Percentiles rank a stretch among this genome's conserved stretches.
Evolutionary conservation across 2,888 invertebrate species (phyloP).

Genomic region (Agriotes lineatus): DNA sequence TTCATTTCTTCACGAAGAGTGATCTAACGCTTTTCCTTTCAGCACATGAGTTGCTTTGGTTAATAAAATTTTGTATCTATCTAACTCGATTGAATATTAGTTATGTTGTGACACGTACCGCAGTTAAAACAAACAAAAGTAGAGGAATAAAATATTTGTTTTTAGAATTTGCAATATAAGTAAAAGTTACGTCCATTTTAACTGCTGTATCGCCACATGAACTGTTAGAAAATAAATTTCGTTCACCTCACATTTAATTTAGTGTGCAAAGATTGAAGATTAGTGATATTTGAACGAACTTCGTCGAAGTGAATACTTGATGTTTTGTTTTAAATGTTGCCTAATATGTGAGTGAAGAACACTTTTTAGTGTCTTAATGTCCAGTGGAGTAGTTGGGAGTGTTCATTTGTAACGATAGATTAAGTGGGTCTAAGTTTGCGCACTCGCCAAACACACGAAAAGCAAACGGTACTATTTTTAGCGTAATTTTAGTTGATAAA

Average conservation of each 20-base stretch:
- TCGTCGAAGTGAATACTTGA: constrained; percentile 43
- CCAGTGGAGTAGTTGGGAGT: constrained; percentile 52
- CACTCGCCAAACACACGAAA: constrained; percentile 45
- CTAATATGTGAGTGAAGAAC: constrained; percentile 52
- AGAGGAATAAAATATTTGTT: too few species aligned
- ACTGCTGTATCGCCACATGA: constrained; percentile 25
- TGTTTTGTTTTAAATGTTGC: constrained; percentile 56
- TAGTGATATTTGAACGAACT: constrained; percentile 44
- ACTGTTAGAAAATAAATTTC: constrained; percentile 20
- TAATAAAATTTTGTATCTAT: constrained; percentile 6
- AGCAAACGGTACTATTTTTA: constrained; percentile 38
- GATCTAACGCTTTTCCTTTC: not conserved
- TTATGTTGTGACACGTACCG: constrained; percentile 9
- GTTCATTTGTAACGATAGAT: constrained; percentile 50
- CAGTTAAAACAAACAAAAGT: constrained; percentile 24
- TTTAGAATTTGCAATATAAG: not conserved
- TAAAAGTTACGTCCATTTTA: constrained; percentile 27
- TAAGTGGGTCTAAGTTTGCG: constrained; percentile 39
- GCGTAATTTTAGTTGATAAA: constrained; percentile 38
- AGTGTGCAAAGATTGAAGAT: constrained; percentile 37
- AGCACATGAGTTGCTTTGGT: not conserved
- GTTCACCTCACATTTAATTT: constrained; percentile 41
- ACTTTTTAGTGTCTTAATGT: constrained; percentile 52
- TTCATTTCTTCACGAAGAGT: constrained; percentile 16
- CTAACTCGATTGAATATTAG: constrained; percentile 12